Conservation (phyloP, 2,888 invertebrate species). For the Campaea margaritaria region DNA sequence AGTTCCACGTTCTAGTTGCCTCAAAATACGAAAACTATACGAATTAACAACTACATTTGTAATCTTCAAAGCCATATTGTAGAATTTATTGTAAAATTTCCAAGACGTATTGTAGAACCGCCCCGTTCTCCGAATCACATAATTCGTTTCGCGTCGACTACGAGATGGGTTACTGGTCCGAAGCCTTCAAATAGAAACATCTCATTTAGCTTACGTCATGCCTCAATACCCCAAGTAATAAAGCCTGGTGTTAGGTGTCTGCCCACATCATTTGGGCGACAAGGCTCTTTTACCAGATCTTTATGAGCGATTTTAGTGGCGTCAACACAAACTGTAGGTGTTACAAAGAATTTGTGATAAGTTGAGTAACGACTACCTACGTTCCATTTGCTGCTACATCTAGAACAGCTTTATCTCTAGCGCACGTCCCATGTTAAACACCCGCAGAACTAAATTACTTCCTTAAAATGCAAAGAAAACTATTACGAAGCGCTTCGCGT, state of each 20-base stretch:
- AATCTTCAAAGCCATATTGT: not conserved
- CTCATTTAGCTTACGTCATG: conserved; percentile 32
- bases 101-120: not conserved
- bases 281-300: conserved; percentile 15
- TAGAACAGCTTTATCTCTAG: conserved; percentile 25
- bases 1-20: too few species aligned
- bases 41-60: too few species aligned
- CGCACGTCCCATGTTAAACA: conserved; percentile 39
- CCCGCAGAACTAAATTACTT: conserved; percentile 51
- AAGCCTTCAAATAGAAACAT: conserved; percentile 28
- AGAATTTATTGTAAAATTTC: not conserved
- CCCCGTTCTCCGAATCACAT: conserved; percentile 3
- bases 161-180: conserved; percentile 11
- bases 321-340: conserved; percentile 1
- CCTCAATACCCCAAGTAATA: conserved; percentile 23
- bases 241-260: conserved; percentile 26
- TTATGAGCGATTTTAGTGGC: conserved; percentile 28
- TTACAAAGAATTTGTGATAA: conserved; percentile 15
- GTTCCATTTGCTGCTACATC: conserved; percentile 16
- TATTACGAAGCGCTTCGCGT: conserved; percentile 51
- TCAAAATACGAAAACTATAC: too few species aligned
- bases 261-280: conserved; percentile 31
- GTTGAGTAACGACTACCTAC: conserved; percentile 14
- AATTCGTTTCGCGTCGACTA: conserved; percentile 13
- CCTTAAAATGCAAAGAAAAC: conserved; percentile 61